Base-by-base conservation (phyloP, 2,888 invertebrate genomes). In the Hipparchia semele region DNA sequence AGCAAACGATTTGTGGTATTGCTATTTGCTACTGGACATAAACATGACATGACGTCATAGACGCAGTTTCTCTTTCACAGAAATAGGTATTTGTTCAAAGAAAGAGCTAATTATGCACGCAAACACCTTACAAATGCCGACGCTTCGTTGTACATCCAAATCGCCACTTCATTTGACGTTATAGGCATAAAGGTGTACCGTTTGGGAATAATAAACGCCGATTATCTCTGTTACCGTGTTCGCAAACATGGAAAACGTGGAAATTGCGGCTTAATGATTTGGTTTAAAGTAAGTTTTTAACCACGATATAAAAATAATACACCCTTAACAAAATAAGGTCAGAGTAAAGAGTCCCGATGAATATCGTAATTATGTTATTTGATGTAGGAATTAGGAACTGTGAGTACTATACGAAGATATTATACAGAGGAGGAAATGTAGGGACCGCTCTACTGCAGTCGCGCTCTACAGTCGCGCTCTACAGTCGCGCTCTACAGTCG, bases 51-150 rank as follows among this genome's bases (percentile, higher is more conserved):
- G 61, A 69, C 53, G 69, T 69, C 69, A 69, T n/a, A 59, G 53
- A 54, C 67, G 69, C 64, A 64, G 71, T 75, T 75, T 75, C 75
- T 70, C 75, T 75, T 75, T 72, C 56, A 58, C 51, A 62, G 39
- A 39, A 23, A 39, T 39, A 5, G 39, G 73, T 73, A 72, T 70
- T 62, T 61, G 66, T 60, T 12, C 53, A 58, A 72, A 75, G 76
- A 68, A 75, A 71, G 72, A 75, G 75, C 70, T 77, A 76, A 79
- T 78, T 75, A 75, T 62, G 59, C 68, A 73, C 69, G 73, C 73
- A 77, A 75, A 77, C 69, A 77, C 62, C 58, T 75, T 76, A 73
- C 77, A 75, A 75, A 76, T 75, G 73, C 60, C 68, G 54, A 62
- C 54, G 61, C 68, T 65, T 45, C 33, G 68, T 68, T 71, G 71